These are phyloP conservation scores for Toxotes chatareus DNA, from an alignment of 2,113 vertebrate genomes.

Conservation along the genomic window DNA sequence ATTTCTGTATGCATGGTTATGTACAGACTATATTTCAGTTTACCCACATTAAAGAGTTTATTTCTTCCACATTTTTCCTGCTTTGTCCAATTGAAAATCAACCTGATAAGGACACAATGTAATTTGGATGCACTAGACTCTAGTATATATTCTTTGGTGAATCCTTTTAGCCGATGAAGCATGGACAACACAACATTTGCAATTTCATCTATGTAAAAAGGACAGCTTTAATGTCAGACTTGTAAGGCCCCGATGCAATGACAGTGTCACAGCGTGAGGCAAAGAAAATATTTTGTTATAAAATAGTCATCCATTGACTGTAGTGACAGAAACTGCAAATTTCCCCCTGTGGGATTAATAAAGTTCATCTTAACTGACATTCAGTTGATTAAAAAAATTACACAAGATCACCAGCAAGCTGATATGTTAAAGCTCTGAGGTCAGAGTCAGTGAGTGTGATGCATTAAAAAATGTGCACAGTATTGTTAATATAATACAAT, in stretches of 20 bases:
- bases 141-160: background rate
- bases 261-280: background rate
- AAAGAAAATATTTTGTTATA: constrained; percentile 6
- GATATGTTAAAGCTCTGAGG: background rate
- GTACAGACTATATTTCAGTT: background rate
- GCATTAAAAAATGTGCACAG: background rate
- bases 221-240: background rate
- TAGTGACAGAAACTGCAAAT: background rate
- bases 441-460: background rate
- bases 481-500: background rate
- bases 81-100: background rate
- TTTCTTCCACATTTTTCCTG: background rate
- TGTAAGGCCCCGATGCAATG: background rate
- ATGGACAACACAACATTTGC: background rate
- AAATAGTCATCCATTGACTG: background rate
- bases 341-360: too few species aligned
- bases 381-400: background rate
- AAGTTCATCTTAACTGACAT: background rate
- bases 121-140: background rate
- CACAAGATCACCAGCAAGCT: background rate
- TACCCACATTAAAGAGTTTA: background rate
- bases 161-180: background rate
- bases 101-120: background rate
- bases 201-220: background rate
- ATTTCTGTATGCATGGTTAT: background rate